Percentiles rank a stretch among this genome's conserved stretches.
Evolutionary conservation across 2,113 vertebrate genomes (phyloP).

Genomic region (Regulus satrapa): DNA sequence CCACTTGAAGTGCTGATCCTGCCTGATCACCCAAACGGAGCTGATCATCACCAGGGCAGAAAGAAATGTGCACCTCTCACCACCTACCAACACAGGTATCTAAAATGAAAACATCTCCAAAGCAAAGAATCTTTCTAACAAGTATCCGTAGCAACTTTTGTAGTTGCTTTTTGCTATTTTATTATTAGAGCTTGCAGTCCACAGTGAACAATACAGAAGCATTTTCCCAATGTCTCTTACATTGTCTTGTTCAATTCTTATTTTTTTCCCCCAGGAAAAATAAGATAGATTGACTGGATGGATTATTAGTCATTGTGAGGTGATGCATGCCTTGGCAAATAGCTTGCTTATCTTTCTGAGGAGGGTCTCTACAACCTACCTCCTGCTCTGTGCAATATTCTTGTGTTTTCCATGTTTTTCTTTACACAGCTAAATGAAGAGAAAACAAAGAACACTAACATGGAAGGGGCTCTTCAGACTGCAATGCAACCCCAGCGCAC

Average conservation of each 20-base stretch:
- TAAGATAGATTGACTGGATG: not conserved
- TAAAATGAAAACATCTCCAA: not conserved
- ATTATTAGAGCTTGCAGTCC: not conserved
- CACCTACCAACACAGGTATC: not conserved
- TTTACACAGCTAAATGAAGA: not conserved
- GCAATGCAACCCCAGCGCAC: not conserved
- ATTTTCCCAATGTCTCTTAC: not conserved
- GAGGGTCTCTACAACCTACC: not conserved
- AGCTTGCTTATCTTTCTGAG: not conserved
- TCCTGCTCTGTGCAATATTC: not conserved
- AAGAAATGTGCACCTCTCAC: not conserved
- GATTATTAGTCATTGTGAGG: not conserved
- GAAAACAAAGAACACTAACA: not conserved
- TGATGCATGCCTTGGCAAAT: not conserved
- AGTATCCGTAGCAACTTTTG: not conserved
- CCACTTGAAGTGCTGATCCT: not conserved
- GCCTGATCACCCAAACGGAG: not conserved
- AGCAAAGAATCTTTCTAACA: not conserved
- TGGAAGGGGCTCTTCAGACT: not conserved
- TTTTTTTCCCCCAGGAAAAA: too few species aligned
- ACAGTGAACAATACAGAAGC: rapidly evolving
- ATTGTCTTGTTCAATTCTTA: not conserved
- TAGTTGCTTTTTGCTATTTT: not conserved
- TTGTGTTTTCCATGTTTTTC: not conserved
- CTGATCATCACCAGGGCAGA: not conserved